Base-by-base conservation (phyloP, 2,113 vertebrate genomes). In the Origma solitaria region DNA sequence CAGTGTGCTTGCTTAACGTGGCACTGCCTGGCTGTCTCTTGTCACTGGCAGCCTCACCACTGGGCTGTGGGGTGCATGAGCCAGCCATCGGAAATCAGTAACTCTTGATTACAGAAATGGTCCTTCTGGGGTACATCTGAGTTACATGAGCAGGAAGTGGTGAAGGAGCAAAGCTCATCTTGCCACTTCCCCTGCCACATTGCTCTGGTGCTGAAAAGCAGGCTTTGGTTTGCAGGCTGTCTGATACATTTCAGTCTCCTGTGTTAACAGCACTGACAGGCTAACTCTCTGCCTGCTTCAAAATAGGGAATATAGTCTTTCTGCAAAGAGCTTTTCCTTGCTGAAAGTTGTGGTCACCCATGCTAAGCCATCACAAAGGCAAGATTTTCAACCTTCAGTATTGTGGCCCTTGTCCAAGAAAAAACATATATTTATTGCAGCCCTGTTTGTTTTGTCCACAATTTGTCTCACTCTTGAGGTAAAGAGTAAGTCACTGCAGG, bases 141-240 rank as follows among this genome's bases (percentile, higher is more conserved):
- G 21, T 78, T 85, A 58, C 15, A 7, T 19, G 81, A 87, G 82
- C 96, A 97, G 96, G 97, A 97, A 97, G 95, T 95, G 95, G 95
- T 95, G 60, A 86, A 93, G 86, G 72, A 86, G 71, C 22, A 3
- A 75, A 85, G 53, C 69, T 93, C 81, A 68, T 84, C 62, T 87
- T 92, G 83, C 66, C 68, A n/a, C 84, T 95, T 95, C 90, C 93
- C 95, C 47, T 86, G 77, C 73, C 76, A 80, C 83, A 79, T 77
- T 90, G 47, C 64, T 90, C 62, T 23, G 69, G 40, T 82, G 79
- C 61, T 65, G 58, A 90, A 94, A 93, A 90, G 70, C 56, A 0
- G 65, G 68, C 71, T 95, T 76, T 61, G 88, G 76, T 66, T 92
- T 91, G 78, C 82, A 91, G 53, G 47, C 33, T 82, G 61, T n/a